phyloP scores from a whole-genome alignment of 2,888 invertebrate genomes.

The Heteromurus nitidus region DNA sequence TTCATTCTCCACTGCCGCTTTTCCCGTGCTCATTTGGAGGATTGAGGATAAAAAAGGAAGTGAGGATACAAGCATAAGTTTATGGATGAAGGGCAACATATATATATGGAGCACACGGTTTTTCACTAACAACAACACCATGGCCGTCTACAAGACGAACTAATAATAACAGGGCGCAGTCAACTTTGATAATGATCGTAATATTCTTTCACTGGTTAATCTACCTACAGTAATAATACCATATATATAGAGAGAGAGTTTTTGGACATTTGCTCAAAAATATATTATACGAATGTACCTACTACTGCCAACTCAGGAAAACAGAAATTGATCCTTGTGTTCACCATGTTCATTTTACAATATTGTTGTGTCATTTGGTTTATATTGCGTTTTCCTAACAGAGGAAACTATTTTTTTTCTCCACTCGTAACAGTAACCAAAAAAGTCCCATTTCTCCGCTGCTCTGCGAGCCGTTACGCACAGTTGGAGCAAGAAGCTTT shows the following conservation, averaged over 20 bases:
- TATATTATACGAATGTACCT: no score
- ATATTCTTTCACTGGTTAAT: slow-evolving; percentile 10
- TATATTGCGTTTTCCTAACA: not conserved
- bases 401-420: no score
- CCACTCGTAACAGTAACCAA: not conserved
- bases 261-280: no score
- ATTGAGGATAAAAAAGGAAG: not conserved
- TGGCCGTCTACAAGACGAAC: not conserved
- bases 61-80: not conserved
- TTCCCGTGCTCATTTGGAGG: not conserved
- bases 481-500: no score
- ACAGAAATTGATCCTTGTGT: no score
- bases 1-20: slow-evolving; percentile 21
- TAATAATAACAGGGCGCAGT: slow-evolving; percentile 10
- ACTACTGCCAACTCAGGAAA: no score
- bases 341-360: not conserved
- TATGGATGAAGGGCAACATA: not conserved
- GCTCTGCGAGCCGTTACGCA: not conserved
- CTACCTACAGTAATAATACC: not conserved
- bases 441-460: not conserved
- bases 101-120: not conserved
- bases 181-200: slow-evolving; percentile 16
- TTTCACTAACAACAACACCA: no score
- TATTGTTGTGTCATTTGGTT: not conserved
- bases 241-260: no score